Percentiles rank a stretch among this genome's conserved stretches.
phyloP scores from a whole-genome alignment of 2,113 vertebrate genomes.

The Cercopithecus mona region DNA sequence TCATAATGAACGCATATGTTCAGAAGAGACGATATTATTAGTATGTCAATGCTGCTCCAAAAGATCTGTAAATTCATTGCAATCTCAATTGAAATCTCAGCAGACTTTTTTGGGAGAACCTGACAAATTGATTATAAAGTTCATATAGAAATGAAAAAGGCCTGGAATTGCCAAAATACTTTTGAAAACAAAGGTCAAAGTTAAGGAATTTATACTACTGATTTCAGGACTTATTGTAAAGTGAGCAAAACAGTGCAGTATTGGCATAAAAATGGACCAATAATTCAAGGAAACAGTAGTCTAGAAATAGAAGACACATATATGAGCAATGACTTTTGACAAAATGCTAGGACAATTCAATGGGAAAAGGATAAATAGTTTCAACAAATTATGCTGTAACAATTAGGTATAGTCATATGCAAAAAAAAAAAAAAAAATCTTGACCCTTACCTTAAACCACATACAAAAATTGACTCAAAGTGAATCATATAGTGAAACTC shows the following conservation, averaged over 20 bases:
- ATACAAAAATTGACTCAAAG: background rate
- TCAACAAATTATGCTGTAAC: background rate
- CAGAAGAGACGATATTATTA: background rate
- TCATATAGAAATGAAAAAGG: background rate
- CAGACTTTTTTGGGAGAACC: background rate
- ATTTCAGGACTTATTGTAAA: background rate
- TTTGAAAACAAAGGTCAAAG: background rate
- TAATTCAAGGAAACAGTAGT: background rate
- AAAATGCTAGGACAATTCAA: background rate
- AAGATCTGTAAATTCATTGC: background rate
- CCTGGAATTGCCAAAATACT: background rate
- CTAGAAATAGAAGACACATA: background rate
- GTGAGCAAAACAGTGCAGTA: background rate
- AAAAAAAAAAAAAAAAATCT: background rate
- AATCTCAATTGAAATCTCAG: background rate
- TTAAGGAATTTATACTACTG: background rate
- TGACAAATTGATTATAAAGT: background rate
- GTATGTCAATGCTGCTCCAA: background rate
- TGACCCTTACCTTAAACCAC: background rate
- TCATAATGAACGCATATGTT: background rate
- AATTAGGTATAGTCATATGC: background rate
- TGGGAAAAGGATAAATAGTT: background rate
- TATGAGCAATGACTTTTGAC: background rate
- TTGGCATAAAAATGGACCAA: background rate
- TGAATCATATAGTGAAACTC: background rate